Conservation (phyloP, 2,797 vertebrate genomes). For the Lophius americanus region DNA sequence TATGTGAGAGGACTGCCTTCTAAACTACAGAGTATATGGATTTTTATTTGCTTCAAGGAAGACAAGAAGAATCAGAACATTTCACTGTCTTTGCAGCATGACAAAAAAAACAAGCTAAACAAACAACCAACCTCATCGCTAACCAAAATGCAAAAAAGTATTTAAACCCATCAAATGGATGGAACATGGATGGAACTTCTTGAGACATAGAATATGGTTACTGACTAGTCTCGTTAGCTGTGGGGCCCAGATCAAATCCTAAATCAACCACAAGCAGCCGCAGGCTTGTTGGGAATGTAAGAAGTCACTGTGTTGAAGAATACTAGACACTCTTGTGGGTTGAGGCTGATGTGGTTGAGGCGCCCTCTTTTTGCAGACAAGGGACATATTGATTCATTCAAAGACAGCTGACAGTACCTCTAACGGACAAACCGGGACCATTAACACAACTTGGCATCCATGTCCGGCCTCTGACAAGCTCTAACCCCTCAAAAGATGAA, state of each 20-base stretch:
- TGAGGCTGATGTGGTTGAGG: constrained; percentile 28
- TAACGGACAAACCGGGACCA: constrained; percentile 16
- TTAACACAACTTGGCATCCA: constrained; percentile 11
- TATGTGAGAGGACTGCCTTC: background rate
- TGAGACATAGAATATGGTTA: constrained; percentile 23
- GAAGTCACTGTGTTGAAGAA: constrained; percentile 19
- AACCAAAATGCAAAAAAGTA: too few species aligned
- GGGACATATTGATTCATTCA: constrained; percentile 57
- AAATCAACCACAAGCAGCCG: too few species aligned
- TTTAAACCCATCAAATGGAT: background rate
- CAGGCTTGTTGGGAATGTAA: background rate
- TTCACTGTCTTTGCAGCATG: too few species aligned
- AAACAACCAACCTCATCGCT: too few species aligned
- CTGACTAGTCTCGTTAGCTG: background rate
- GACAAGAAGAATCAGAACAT: too few species aligned
- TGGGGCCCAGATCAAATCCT: too few species aligned
- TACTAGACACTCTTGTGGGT: constrained; percentile 24
- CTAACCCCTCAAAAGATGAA: background rate
- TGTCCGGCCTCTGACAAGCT: constrained; percentile 14
- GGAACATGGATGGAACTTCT: too few species aligned
- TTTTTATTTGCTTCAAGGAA: background rate
- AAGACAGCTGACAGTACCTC: constrained; percentile 35
- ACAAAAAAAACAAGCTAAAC: too few species aligned
- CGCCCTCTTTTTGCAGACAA: constrained; percentile 51
- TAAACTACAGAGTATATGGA: background rate